These are phyloP conservation scores for Noctilio leporinus DNA, from an alignment of 2,113 vertebrate genomes.

Conservation along the genomic window DNA sequence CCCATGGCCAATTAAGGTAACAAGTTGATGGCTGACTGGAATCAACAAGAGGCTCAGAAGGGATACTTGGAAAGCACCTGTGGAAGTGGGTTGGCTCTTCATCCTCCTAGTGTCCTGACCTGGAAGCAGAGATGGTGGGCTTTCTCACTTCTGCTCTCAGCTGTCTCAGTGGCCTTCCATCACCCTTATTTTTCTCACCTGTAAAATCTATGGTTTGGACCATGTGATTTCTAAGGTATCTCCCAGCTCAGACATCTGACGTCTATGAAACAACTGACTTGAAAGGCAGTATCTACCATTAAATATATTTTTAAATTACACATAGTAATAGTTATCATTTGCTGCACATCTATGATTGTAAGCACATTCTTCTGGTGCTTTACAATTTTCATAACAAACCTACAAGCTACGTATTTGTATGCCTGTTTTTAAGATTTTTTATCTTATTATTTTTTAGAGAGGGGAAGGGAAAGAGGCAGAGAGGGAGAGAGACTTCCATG, in stretches of 20 bases:
- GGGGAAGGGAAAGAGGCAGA: too few relatives aligned
- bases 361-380: not conserved
- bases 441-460: too few relatives aligned
- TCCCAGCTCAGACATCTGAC: not conserved
- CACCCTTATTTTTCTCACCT: not conserved
- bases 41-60: not conserved
- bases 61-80: not conserved
- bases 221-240: not conserved
- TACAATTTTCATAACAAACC: not conserved
- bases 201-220: not conserved
- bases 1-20: fast-evolving
- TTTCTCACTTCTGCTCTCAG: not conserved
- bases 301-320: not conserved
- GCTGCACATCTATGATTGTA: not conserved
- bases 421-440: not conserved
- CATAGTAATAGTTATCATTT: not conserved
- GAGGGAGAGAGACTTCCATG: too few relatives aligned
- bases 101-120: not conserved
- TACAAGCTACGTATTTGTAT: not conserved
- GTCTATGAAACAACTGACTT: not conserved
- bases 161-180: not conserved
- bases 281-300: not conserved
- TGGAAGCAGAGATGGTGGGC: fast-evolving
- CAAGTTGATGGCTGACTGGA: not conserved
- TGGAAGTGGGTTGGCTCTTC: not conserved